Percentiles rank a stretch among this genome's conserved stretches.
These are phyloP conservation scores for Nyctalus aviator DNA, from an alignment of 2,797 vertebrate genomes.

Conservation along the genomic window DNA sequence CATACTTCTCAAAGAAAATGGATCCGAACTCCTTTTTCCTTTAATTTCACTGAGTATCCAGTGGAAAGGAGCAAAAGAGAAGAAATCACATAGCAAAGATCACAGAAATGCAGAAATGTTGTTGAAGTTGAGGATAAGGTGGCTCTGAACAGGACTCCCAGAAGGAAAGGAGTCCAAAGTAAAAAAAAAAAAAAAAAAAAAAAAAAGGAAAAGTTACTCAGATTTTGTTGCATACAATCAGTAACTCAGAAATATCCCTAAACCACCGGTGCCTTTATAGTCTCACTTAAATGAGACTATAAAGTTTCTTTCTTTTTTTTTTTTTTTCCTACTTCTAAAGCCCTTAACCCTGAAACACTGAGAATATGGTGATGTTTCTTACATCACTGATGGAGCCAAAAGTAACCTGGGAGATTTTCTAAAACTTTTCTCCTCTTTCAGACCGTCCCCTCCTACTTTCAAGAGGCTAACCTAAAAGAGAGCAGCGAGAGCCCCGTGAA, in stretches of 20 bases:
- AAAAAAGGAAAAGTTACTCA: slow-evolving; percentile 33
- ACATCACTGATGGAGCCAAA: slow-evolving; percentile 25
- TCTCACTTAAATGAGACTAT: slow-evolving; percentile 23
- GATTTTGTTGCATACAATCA: slow-evolving; percentile 46
- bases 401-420: slow-evolving; percentile 25
- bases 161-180: background rate
- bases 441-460: background rate
- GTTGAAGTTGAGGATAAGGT: background rate
- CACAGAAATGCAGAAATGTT: background rate
- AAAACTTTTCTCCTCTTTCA: slow-evolving; percentile 11
- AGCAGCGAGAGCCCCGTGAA: background rate
- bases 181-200: background rate
- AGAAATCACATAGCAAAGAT: background rate
- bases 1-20: background rate
- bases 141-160: background rate
- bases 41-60: slow-evolving; percentile 15
- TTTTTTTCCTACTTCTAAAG: slow-evolving; percentile 50
- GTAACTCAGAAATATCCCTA: slow-evolving; percentile 60
- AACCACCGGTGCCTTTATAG: background rate
- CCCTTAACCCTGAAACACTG: background rate
- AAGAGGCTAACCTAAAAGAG: background rate
- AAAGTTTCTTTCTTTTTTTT: slow-evolving; percentile 1
- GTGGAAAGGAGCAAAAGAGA: slow-evolving; percentile 19
- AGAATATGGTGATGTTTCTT: slow-evolving; percentile 6
- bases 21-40: background rate